Evolutionary conservation across 2,888 invertebrate species (phyloP), one percentile per base, ranked within the genome.

Genomic region (Monopis laevigella): DNA sequence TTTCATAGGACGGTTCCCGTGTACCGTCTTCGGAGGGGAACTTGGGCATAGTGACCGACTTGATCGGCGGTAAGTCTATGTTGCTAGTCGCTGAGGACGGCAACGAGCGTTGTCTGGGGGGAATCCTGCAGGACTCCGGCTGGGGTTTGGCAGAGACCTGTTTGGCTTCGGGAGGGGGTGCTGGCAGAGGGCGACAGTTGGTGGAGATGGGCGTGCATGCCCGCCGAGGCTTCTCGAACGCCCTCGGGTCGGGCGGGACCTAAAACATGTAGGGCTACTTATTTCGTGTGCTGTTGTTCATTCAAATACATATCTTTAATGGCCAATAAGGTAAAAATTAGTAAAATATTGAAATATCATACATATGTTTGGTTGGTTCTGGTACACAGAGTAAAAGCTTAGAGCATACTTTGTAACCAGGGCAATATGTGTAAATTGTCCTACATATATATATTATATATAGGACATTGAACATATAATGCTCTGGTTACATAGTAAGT

Each of bases 11-110:
- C 1, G 77, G 68, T 28, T 77, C 75, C 2, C 16, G 2, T 43
- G 68, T 75, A 0, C 50, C 45, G 4, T 77, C 77, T 32, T 75
- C 74, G 0, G 74, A 72, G 0, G 82, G 82, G 40, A 85, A 83
- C 46, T 84, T 84, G 0, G 84, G 84, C 62, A 83, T 84, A 0
- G 84, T 84, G 2, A 69, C 83, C 0, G 85, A 85, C 41, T 85
- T 85, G 0, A 83, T 77, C 0, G 82, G 82, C 29, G 71, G 59
- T 12, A 56, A 67, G 21, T 77, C 74, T 0, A 66, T 48, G 38
- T 62, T 62, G 0, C 65, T 64, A 44, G 65, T 69, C 0, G 67
- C 73, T 0, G 68, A 59, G 1, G 75, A 59, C 0, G 75, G 75
- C 43, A 78, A 47, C 2, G 78, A 80, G 39, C 78, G 58, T 32